These are phyloP conservation scores for Nymphalis urticae DNA, from an alignment of 2,888 invertebrate genomes.

Conservation along the genomic window DNA sequence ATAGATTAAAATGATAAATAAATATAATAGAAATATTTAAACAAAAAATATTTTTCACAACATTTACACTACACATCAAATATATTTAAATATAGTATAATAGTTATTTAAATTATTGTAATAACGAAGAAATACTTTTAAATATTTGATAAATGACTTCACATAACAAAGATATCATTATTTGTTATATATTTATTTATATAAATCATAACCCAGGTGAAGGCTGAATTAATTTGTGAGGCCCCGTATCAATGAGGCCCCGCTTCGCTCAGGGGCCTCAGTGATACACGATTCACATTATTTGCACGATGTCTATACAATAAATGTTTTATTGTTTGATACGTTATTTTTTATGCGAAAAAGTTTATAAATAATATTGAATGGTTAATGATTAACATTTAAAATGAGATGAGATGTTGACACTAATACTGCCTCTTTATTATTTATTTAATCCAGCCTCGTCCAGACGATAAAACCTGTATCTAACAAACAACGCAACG, in stretches of 20 bases:
- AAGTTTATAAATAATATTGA: too few species aligned
- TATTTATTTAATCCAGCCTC: background rate
- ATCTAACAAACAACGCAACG: slow-evolving; percentile 16
- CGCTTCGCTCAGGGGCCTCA: too few species aligned
- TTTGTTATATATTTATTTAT: background rate
- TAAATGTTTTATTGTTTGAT: too few species aligned
- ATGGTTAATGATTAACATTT: too few species aligned
- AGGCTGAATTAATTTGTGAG: background rate
- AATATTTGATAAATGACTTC: slow-evolving; percentile 3
- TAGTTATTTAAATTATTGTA: background rate
- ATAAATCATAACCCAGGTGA: slow-evolving; percentile 2
- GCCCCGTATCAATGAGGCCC: too few species aligned
- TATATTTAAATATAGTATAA: too few species aligned
- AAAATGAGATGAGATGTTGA: too few species aligned
- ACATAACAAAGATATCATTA: background rate
- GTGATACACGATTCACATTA: too few species aligned
- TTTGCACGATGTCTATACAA: too few species aligned
- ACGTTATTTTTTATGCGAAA: too few species aligned
- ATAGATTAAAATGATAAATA: slow-evolving; percentile 16
- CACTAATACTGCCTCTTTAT: too few species aligned
- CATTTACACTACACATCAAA: slow-evolving; percentile 17
- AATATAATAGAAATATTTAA: slow-evolving; percentile 22
- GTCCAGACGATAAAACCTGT: slow-evolving; percentile 16
- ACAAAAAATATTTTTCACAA: slow-evolving; percentile 6
- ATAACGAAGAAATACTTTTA: background rate